These are phyloP conservation scores for Drosophila punjabiensis DNA, from an alignment of 1,140 invertebrate species.

Conservation along the genomic window DNA sequence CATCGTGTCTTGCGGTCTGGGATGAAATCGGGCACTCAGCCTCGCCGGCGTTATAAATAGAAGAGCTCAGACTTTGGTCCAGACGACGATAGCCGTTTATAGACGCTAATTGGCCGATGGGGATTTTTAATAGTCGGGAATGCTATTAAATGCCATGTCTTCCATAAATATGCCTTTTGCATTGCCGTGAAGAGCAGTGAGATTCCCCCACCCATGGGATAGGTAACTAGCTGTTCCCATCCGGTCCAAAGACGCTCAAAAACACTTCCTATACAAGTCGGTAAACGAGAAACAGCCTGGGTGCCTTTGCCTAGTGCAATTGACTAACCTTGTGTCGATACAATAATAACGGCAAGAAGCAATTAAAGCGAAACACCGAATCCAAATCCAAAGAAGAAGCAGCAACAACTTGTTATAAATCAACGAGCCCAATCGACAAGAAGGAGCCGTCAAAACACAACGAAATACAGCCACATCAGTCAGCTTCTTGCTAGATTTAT, in stretches of 20 bases:
- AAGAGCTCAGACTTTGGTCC: conserved; percentile 32
- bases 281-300: conserved; percentile 1
- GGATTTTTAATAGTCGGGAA: conserved; percentile 48
- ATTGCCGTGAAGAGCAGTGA: conserved; percentile 10
- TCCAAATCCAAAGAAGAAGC: conserved; percentile 41
- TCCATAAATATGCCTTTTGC: conserved; percentile 22
- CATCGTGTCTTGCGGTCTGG: conserved; percentile 30
- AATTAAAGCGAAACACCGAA: conserved; percentile 73
- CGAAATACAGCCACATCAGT: conserved; percentile 15
- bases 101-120: conserved; percentile 57
- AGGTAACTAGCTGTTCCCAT: conserved; percentile 12
- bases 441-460: conserved; percentile 34
- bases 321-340: conserved; percentile 69
- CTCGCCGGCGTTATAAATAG: conserved; percentile 40
- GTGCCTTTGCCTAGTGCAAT: conserved; percentile 41
- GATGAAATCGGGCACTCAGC: conserved; percentile 46
- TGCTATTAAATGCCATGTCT: conserved; percentile 52
- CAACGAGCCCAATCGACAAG: conserved; percentile 42
- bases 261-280: conserved; percentile 64
- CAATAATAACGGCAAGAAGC: conserved; percentile 70
- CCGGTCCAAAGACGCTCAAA: conserved; percentile 22
- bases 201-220: conserved; percentile 19
- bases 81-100: conserved; percentile 49
- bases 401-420: conserved; percentile 76
- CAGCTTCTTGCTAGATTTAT: conserved; percentile 18